These are phyloP conservation scores for Pomacea canaliculata DNA, from an alignment of 2,888 invertebrate species.

Conservation along the genomic window DNA sequence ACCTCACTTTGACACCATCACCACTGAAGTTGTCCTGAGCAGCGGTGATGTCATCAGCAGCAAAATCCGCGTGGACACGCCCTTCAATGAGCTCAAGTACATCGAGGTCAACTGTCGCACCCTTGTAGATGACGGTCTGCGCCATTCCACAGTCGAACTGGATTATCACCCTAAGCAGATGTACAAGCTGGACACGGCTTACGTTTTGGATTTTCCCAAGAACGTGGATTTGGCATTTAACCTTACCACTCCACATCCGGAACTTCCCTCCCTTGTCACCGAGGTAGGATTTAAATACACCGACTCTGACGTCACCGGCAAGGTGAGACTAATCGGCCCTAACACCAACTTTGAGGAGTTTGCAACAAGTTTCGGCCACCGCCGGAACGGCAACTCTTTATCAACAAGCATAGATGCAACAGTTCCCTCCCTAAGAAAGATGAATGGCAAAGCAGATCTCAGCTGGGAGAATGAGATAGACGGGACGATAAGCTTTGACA, in stretches of 20 bases:
- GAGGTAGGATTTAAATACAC: conserved; percentile 16
- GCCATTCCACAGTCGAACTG: background rate
- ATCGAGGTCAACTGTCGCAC: conserved; percentile 4
- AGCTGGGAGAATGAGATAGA: conserved; percentile 17
- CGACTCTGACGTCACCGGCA: conserved; percentile 16
- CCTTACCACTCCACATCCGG: conserved; percentile 27
- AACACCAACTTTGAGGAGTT: conserved; percentile 1
- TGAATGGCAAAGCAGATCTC: background rate
- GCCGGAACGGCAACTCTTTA: background rate
- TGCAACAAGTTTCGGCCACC: conserved; percentile 2
- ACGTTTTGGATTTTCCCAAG: conserved; percentile 5
- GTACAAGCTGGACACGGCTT: conserved; percentile 16
- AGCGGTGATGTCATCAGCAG: background rate
- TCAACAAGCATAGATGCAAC: background rate
- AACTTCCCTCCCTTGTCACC: conserved; percentile 21
- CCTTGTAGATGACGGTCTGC: background rate
- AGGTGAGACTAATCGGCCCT: conserved; percentile 17
- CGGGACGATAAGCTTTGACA: conserved; percentile 10
- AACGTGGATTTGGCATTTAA: conserved; percentile 21
- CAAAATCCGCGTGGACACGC: conserved; percentile 15
- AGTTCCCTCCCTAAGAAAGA: background rate
- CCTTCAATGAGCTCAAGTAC: conserved; percentile 10
- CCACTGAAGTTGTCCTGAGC: background rate
- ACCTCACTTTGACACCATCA: conserved; percentile 9
- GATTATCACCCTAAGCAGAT: conserved; percentile 3